Evolutionary conservation across 2,797 vertebrate species (phyloP).

Genomic region (Pelobates cultripes): DNA sequence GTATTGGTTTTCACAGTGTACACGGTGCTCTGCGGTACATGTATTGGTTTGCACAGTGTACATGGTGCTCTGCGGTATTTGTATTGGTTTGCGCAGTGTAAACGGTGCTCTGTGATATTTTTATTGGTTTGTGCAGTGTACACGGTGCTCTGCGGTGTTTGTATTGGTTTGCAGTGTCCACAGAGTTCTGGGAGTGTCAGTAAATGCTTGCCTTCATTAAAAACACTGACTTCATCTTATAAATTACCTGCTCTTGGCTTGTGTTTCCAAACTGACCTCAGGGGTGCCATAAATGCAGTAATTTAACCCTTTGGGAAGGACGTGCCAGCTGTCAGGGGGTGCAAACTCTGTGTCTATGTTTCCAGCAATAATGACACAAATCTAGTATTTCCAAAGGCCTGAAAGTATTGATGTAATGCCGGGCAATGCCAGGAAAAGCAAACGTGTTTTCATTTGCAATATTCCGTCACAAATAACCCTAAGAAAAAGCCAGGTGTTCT

Average conservation of each 20-base stretch:
- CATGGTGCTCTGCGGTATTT: too few species aligned
- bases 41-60: too few species aligned
- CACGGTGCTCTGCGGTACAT: too few species aligned
- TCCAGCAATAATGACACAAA: constrained; percentile 28
- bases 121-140: too few species aligned
- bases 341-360: background rate
- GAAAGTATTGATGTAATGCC: constrained; percentile 41
- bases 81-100: too few species aligned
- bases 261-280: constrained; percentile 3
- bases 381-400: constrained; percentile 3
- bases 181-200: too few species aligned
- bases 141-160: too few species aligned
- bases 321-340: background rate
- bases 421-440: constrained; percentile 45
- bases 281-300: constrained; percentile 39
- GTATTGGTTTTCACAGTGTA: too few species aligned
- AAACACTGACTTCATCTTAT: constrained; percentile 41
- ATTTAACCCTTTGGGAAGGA: constrained; percentile 22
- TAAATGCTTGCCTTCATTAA: constrained; percentile 30
- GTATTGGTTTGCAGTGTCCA: too few species aligned
- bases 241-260: constrained; percentile 27
- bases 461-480: constrained; percentile 22
- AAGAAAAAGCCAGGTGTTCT: constrained; percentile 40
- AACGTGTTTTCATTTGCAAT: constrained; percentile 33
- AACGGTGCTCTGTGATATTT: too few species aligned